Evolutionary conservation across 2,797 vertebrate genomes (phyloP).

Genomic region (Sciurus vulgaris): DNA sequence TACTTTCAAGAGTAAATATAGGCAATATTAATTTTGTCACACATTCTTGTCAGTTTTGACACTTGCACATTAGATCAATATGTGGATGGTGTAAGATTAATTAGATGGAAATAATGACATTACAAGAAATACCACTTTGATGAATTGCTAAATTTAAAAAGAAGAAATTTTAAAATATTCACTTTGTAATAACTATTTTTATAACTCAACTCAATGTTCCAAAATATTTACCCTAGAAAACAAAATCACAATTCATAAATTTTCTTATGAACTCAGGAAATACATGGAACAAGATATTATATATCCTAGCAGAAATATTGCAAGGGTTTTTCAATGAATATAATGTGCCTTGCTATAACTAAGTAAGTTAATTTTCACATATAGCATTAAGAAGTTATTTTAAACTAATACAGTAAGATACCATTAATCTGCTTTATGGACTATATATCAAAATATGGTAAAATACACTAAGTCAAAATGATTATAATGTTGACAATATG

Average conservation of each 20-base stretch:
- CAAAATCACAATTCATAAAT: neutral
- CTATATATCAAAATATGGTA: neutral
- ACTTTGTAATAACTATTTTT: neutral
- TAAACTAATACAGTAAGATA: neutral
- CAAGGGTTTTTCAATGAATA: neutral
- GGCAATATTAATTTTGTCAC: slow-evolving; percentile 61
- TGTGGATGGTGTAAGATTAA: slow-evolving; percentile 51
- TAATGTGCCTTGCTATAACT: slow-evolving; percentile 2
- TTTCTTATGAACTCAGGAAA: neutral
- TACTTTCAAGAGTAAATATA: slow-evolving; percentile 49
- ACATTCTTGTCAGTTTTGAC: slow-evolving; percentile 65
- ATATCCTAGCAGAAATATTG: neutral
- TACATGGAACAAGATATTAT: neutral
- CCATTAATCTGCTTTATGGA: neutral
- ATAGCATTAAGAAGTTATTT: slow-evolving; percentile 38
- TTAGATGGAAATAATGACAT: slow-evolving; percentile 50
- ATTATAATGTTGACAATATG: slow-evolving; percentile 10
- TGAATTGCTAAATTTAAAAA: slow-evolving; percentile 40
- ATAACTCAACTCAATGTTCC: neutral
- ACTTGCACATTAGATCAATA: slow-evolving; percentile 44
- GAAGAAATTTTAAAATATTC: slow-evolving; percentile 36
- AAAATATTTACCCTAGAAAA: slow-evolving; percentile 24
- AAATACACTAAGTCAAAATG: neutral
- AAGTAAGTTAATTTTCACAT: slow-evolving; percentile 11
- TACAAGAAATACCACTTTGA: slow-evolving; percentile 36